phyloP scores from a whole-genome alignment of 2,797 vertebrate genomes.

The Delichon dasypus region DNA sequence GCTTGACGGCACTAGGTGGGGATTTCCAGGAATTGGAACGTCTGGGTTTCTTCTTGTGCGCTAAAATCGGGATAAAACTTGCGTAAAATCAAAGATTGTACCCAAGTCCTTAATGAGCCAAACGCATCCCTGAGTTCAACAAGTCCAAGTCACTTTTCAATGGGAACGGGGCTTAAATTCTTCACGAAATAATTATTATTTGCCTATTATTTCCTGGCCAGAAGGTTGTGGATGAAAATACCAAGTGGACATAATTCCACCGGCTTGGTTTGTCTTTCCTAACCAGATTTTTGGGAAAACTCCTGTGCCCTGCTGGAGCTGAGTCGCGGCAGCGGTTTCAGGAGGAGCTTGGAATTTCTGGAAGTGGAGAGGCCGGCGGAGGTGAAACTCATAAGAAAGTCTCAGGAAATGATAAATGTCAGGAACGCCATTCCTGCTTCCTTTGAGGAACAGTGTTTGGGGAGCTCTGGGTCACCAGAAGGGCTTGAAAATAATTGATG shows the following conservation, averaged over 20 bases:
- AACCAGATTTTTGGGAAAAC: background rate
- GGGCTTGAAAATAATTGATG: constrained; percentile 45
- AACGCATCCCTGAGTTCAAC: background rate
- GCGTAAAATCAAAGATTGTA: background rate
- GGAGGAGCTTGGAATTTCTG: background rate
- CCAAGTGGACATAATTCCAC: background rate
- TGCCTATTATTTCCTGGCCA: background rate
- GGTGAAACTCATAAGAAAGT: constrained; percentile 57
- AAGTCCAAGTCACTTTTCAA: background rate
- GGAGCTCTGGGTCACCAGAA: constrained; percentile 52
- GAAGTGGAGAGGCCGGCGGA: constrained; percentile 43
- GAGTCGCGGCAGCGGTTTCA: background rate
- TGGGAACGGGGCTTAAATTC: background rate
- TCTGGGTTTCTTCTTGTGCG: background rate
- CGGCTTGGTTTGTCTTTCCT: background rate
- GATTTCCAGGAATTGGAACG: background rate
- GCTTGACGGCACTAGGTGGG: background rate
- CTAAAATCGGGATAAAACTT: background rate
- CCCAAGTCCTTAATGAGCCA: background rate
- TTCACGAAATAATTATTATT: constrained; percentile 21
- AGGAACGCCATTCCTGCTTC: constrained; percentile 32
- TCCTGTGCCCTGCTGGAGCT: background rate
- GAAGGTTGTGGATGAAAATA: background rate
- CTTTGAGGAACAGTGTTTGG: constrained; percentile 13
- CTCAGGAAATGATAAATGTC: constrained; percentile 59